These are phyloP conservation scores for Sarcophaga variegata DNA, from an alignment of 2,888 invertebrate species.

Conservation along the genomic window DNA sequence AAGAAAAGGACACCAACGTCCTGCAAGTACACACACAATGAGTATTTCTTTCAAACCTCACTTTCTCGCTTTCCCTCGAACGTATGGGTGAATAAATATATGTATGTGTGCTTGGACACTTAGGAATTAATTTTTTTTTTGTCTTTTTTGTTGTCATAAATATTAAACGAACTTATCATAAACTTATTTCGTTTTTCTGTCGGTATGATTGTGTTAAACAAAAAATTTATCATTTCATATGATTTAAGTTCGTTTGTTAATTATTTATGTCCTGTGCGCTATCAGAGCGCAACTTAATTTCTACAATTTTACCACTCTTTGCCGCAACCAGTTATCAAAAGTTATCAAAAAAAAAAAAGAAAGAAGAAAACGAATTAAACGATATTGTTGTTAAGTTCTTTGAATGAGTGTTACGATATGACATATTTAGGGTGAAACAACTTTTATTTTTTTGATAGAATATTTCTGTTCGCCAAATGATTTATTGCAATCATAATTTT, in stretches of 20 bases:
- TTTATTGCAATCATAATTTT: background rate
- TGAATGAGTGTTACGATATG: background rate
- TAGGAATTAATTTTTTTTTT: background rate
- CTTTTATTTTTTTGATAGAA: no score
- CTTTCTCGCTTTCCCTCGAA: background rate
- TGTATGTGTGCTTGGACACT: slow-evolving; percentile 11
- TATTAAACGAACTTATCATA: slow-evolving; percentile 82
- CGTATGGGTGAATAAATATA: slow-evolving; percentile 13
- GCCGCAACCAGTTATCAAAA: background rate
- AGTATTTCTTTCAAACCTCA: slow-evolving; percentile 62
- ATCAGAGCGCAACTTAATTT: slow-evolving; percentile 52
- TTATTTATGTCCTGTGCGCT: slow-evolving; percentile 79
- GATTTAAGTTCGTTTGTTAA: slow-evolving; percentile 81
- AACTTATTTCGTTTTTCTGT: slow-evolving; percentile 46
- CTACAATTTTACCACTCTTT: background rate
- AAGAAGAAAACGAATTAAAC: background rate
- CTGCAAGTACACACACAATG: slow-evolving; percentile 67
- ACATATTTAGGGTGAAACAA: background rate
- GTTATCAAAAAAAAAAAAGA: slow-evolving; percentile 1
- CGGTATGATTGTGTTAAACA: slow-evolving; percentile 34
- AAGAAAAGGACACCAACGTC: slow-evolving; percentile 46
- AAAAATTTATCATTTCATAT: slow-evolving; percentile 75
- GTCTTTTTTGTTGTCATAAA: slow-evolving; percentile 79
- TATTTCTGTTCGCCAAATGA: background rate
- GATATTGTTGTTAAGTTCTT: background rate